Evolutionary conservation across 2,888 invertebrate genomes (phyloP), one percentile per base, ranked within the genome.

Genomic region (Sphaerophoria taeniata): DNA sequence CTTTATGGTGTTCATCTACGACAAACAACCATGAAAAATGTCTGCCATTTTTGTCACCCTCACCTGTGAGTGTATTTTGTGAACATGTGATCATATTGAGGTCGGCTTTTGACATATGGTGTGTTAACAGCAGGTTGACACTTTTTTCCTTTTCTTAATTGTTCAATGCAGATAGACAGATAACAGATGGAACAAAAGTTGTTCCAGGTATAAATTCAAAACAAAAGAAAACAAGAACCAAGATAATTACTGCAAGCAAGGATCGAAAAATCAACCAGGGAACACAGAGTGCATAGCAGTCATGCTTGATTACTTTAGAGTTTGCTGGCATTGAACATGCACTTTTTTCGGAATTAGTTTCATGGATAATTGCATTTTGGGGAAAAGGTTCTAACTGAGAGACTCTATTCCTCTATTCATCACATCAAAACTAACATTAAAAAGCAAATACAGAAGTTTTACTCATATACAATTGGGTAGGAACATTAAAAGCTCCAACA

Each of bases 341-440:
- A 39, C 63, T 49, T 58, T 3, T 3, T 56, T n/a, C 34, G 51
- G 51, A 55, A 24, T 6, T 9, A 11, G 24, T 63, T 63, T 71
- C 75, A 75, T 81, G 80, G 63, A 81, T 75, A 60, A 63, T 14
- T 80, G 75, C 63, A 75, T 63, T 70, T 75, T 74, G n/a, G 43
- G 56, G 33, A 72, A 77, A 67, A 16, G 47, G 69, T 77, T 82
- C 69, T 49, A 69, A 63, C 49, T 56, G 70, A 74, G 70, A 65
- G 69, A 56, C 51, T 70, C 58, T 14, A 16, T 49, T 24, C n/a
- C n/a, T 24, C 24, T 6, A 11, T 43, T 43, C 12, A 11, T 49
- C 16, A 0, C 9, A 11, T 56, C 11, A 31, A 24, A 34, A 6
- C 47, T 51, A 47, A 72, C 65, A 84, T 80, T 84, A 75, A 84